Percentiles rank a stretch among this genome's conserved stretches.
Conservation (phyloP, 92 coral and sea anemone genomes). For the Metridium senile region DNA sequence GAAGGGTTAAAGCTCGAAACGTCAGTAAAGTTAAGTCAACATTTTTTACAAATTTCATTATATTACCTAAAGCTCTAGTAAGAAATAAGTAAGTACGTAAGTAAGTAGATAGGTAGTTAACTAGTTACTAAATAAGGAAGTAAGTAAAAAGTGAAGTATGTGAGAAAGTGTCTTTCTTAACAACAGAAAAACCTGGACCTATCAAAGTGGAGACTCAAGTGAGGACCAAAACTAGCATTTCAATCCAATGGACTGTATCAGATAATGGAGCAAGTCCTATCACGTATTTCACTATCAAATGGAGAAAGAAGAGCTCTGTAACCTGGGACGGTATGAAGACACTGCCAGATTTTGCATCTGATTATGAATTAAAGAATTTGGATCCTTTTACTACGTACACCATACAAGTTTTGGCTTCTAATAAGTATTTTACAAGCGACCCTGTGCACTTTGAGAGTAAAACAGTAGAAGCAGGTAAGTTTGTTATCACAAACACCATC, state of each 20-base stretch:
- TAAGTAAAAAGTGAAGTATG: no score
- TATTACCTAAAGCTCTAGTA: no score
- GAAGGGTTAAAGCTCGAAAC: no score
- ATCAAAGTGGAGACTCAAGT: conserved; percentile 17
- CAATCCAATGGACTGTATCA: conserved; percentile 32
- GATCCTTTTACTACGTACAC: conserved; percentile 58
- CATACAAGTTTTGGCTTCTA: conserved; percentile 55
- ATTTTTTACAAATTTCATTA: no score
- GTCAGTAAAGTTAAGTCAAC: no score
- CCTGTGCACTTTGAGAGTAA: conserved; percentile 1
- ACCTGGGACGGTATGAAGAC: not conserved
- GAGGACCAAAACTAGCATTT: conserved; percentile 12
- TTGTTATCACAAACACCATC: not conserved
- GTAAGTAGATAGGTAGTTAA: no score
- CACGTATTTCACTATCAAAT: conserved; percentile 34
- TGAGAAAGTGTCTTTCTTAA: not conserved
- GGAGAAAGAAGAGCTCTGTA: conserved; percentile 14
- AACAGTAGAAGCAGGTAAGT: conserved; percentile 66
- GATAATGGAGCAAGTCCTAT: conserved; percentile 41
- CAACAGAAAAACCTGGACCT: conserved; percentile 45
- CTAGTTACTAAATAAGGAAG: no score
- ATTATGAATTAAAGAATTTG: conserved; percentile 40
- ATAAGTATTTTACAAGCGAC: conserved; percentile 61
- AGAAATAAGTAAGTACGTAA: no score
- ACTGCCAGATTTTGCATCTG: conserved; percentile 12